Conservation (phyloP, 2,797 vertebrate species). For the Eurystomus glaucurus region DNA sequence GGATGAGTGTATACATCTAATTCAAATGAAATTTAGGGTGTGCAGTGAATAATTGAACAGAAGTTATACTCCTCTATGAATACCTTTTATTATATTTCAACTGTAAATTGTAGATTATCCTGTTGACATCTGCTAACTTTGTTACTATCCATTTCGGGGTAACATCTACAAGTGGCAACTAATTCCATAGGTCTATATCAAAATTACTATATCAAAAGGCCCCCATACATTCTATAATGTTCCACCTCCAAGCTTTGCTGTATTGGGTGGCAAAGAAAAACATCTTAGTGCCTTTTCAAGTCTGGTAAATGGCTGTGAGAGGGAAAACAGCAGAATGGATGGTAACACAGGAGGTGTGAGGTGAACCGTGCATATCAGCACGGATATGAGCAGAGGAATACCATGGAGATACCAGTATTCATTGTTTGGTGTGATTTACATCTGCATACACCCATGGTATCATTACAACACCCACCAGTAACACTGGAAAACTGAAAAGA, state of each 20-base stretch:
- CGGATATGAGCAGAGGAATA: not conserved
- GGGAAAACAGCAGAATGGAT: not conserved
- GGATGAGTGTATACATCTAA: not conserved
- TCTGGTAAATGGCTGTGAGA: not conserved
- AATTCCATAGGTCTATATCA: not conserved
- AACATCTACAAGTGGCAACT: not conserved
- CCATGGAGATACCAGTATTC: not conserved
- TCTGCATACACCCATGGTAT: not conserved
- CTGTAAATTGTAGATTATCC: not conserved
- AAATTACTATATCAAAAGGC: not conserved
- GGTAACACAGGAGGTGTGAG: fast-evolving
- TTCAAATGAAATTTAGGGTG: not conserved
- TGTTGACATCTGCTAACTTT: not conserved
- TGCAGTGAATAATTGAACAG: not conserved
- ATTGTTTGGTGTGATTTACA: not conserved
- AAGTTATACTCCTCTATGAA: not conserved
- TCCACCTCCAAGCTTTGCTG: not conserved
- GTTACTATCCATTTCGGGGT: not conserved
- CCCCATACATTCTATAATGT: not conserved
- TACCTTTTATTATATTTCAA: not conserved
- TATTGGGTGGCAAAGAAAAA: not conserved
- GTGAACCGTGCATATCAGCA: not conserved
- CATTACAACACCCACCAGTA: not conserved
- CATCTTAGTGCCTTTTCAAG: not conserved
- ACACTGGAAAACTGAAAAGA: not conserved